These are phyloP conservation scores for Drosophila sechellia DNA, from an alignment of 1,140 invertebrate species.

Conservation along the genomic window DNA sequence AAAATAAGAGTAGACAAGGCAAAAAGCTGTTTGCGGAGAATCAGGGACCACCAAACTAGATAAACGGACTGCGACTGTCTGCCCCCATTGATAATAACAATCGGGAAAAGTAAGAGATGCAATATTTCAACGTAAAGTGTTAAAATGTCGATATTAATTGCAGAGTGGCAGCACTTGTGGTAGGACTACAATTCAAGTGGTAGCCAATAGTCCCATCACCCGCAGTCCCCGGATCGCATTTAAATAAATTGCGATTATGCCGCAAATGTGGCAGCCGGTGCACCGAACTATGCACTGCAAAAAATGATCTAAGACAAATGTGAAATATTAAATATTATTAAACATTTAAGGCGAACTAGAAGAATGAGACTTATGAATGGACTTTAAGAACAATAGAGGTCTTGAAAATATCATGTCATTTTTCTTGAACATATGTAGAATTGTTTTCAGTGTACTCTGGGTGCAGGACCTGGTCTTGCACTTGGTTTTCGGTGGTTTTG, in stretches of 20 bases:
- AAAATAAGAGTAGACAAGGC: conserved; percentile 8
- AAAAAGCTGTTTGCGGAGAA: conserved; percentile 16
- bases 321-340: too few species aligned
- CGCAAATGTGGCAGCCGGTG: conserved; percentile 74
- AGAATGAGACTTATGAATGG: too few species aligned
- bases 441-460: conserved; percentile 8
- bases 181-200: conserved; percentile 16
- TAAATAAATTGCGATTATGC: conserved; percentile 82
- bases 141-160: conserved; percentile 84
- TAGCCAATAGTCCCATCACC: conserved; percentile 2
- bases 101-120: conserved; percentile 75
- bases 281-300: conserved; percentile 17
- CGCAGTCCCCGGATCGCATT: conserved; percentile 51
- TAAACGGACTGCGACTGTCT: conserved; percentile 49
- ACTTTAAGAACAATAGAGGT: too few species aligned
- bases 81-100: conserved; percentile 75
- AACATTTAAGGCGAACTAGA: too few species aligned
- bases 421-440: too few species aligned
- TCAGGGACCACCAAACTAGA: conserved; percentile 49
- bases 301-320: background rate
- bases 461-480: conserved; percentile 14
- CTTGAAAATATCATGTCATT: too few species aligned
- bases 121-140: conserved; percentile 82
- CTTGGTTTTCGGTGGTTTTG: conserved; percentile 28
- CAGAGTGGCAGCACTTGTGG: conserved; percentile 44